These are phyloP conservation scores for Notiomystis cincta DNA, from an alignment of 2,113 vertebrate species.

Conservation along the genomic window DNA sequence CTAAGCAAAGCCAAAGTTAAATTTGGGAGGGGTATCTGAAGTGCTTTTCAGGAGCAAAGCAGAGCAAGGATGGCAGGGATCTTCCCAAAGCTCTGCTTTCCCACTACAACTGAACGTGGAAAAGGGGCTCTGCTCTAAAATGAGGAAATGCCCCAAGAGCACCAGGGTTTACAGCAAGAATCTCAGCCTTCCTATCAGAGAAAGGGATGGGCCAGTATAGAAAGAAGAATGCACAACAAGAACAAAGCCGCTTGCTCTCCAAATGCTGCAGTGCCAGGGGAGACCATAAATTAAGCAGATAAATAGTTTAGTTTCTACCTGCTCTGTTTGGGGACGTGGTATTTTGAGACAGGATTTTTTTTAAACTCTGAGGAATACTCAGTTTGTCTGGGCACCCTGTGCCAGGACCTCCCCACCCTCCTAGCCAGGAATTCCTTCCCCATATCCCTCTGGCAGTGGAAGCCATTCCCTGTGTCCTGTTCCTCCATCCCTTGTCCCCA, in stretches of 20 bases:
- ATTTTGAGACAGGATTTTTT: background rate
- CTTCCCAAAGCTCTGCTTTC: background rate
- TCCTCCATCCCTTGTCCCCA: background rate
- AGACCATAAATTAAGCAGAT: background rate
- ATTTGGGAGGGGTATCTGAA: background rate
- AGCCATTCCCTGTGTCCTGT: background rate
- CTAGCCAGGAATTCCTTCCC: rapidly evolving
- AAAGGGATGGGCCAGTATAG: background rate
- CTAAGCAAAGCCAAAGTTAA: background rate
- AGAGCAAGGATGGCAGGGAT: background rate
- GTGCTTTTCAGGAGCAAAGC: background rate
- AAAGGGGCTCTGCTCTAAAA: background rate
- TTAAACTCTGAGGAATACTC: background rate
- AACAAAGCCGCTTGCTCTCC: background rate
- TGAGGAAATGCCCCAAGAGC: background rate
- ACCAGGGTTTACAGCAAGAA: background rate
- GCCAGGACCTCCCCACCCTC: background rate
- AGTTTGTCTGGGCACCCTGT: background rate
- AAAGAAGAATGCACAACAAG: background rate
- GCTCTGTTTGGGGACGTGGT: background rate
- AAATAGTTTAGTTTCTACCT: background rate
- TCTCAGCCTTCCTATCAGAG: background rate
- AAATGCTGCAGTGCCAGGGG: background rate
- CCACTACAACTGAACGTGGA: rapidly evolving
- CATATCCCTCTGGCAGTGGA: rapidly evolving